Base-by-base conservation (phyloP, 2,113 vertebrate species). In the Hemiscyllium ocellatum region DNA sequence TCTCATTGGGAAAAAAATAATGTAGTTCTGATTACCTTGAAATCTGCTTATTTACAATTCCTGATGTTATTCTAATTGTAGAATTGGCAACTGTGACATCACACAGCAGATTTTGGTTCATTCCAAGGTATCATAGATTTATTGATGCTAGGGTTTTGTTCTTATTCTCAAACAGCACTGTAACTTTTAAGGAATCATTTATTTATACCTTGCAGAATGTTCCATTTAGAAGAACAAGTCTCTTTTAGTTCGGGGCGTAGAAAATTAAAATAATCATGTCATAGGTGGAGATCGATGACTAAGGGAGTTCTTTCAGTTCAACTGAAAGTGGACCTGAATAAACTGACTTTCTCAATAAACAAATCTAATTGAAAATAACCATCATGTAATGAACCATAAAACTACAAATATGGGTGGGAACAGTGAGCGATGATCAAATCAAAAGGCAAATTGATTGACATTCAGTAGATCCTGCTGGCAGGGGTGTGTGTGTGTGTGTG, bases 231-330 rank as follows among this genome's bases (percentile, higher is more conserved):
- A 61, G 33, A 66, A 93, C 17, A 93, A 66, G 33, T 66, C 33
- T n/a, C 89, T 68, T 91, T 93, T 93, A 42, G 65, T 65, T 91
- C 65, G 17, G 1, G 89, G 89, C 89, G 65, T 6, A 68, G 89
- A 93, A 93, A 33, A 93, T 93, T 93, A n/a, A 68, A 93, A 65
- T 93, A 37, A 93, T 93, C 33, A 66, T 93, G 61, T 93, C 68
- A 20, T 66, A 37, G 89, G 61, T 37, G 89, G 15, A 61, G 17
- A 93, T 22, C 4, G 26, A 68, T n/a, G n/a, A 66, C 56, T 93
- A 65, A n/a, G 61, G 61, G 33, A 68, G 65, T 68, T 93, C 87
- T 66, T 93, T 66, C 89, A 68, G n/a, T 66, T 19, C n/a, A 93
- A n/a, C 61, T 66, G 66, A 91, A 91, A n/a, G 17, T 66, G 29